These are phyloP conservation scores for Chelmon rostratus DNA, from an alignment of 2,797 vertebrate genomes.

Conservation along the genomic window DNA sequence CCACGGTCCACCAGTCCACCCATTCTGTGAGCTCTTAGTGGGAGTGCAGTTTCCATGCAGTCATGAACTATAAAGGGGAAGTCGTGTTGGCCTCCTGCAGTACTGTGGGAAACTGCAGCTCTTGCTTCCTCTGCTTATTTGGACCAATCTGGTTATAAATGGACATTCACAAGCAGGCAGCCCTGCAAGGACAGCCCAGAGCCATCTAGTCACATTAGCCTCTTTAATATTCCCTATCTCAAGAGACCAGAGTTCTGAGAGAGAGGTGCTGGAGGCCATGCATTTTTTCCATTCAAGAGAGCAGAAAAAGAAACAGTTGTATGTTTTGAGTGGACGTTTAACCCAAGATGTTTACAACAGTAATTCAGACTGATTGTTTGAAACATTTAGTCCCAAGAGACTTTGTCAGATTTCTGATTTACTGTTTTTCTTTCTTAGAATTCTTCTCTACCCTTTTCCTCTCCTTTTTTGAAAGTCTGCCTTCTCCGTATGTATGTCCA, in stretches of 20 bases:
- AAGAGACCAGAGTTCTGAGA: constrained; percentile 79
- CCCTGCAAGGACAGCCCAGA: constrained; percentile 66
- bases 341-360: constrained; percentile 74
- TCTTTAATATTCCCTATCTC: constrained; percentile 82
- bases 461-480: constrained; percentile 1
- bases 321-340: constrained; percentile 67
- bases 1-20: constrained; percentile 78
- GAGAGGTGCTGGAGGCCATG: constrained; percentile 78
- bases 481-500: background rate
- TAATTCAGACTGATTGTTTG: constrained; percentile 58
- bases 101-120: constrained; percentile 88
- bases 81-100: constrained; percentile 69
- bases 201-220: constrained; percentile 78
- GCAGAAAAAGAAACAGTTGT: constrained; percentile 53
- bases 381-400: constrained; percentile 48
- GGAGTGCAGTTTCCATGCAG: constrained; percentile 83
- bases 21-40: constrained; percentile 75
- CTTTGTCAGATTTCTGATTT: constrained; percentile 21
- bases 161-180: constrained; percentile 82
- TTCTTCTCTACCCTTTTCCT: background rate
- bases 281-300: constrained; percentile 84
- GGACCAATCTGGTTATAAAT: constrained; percentile 85
- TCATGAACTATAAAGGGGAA: constrained; percentile 81
- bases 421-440: background rate
- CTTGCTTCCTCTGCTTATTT: constrained; percentile 83